phyloP scores from a whole-genome alignment of 2,113 vertebrate species.

The Cynocephalus volans region DNA sequence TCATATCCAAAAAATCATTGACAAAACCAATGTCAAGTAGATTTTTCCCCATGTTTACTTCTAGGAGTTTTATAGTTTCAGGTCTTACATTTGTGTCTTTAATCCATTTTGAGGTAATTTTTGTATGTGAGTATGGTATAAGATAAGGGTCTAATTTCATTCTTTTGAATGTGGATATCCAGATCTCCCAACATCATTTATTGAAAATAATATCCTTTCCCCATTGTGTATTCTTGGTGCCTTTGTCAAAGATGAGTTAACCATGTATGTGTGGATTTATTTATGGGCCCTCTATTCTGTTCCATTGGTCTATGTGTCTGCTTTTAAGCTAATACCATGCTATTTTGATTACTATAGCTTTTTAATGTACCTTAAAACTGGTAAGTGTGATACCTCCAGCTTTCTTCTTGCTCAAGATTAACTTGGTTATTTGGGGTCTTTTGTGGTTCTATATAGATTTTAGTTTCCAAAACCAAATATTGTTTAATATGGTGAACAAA shows the following conservation, averaged over 20 bases:
- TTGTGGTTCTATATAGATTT: background rate
- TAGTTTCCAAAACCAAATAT: background rate
- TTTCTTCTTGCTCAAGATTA: background rate
- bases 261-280: background rate
- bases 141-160: background rate
- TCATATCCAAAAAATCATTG: background rate
- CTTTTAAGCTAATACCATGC: background rate
- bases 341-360: background rate
- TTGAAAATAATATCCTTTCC: background rate
- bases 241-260: background rate
- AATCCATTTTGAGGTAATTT: background rate
- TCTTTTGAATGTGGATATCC: background rate
- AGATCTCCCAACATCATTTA: background rate
- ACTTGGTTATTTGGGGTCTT: background rate
- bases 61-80: background rate
- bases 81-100: background rate
- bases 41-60: background rate
- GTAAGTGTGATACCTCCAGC: background rate
- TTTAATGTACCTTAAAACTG: background rate
- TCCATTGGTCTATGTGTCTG: background rate
- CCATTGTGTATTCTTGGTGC: background rate
- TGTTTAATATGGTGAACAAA: background rate
- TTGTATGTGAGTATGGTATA: no score
- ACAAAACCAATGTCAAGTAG: background rate
- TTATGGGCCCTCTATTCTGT: background rate